Evolutionary conservation across 2,113 vertebrate species (phyloP).

Genomic region (Hydrochoerus hydrochaeris): DNA sequence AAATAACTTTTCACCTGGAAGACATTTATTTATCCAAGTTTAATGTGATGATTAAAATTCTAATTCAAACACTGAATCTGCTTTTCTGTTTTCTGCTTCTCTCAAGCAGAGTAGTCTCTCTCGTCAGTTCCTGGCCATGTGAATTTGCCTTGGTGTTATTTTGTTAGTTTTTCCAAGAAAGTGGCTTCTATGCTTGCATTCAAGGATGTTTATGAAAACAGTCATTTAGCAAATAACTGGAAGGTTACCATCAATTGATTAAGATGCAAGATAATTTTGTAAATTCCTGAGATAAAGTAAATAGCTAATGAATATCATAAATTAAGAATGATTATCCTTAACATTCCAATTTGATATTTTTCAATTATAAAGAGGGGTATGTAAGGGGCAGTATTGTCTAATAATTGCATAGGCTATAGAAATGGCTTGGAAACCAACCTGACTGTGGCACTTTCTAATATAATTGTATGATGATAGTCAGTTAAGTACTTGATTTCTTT

Average conservation of each 20-base stretch:
- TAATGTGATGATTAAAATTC: not conserved
- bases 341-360: not conserved
- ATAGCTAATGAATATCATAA: not conserved
- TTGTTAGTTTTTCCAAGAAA: not conserved
- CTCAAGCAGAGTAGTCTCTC: not conserved
- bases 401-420: not conserved
- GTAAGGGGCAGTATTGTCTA: not conserved
- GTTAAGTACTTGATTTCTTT: constrained; percentile 27
- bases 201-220: not conserved
- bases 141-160: not conserved
- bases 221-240: not conserved
- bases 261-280: constrained; percentile 41
- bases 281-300: not conserved
- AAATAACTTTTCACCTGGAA: not conserved
- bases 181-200: not conserved
- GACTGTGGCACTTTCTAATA: not conserved
- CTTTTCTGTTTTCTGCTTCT: not conserved
- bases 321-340: constrained; percentile 16
- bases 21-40: not conserved
- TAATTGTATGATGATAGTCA: not conserved
- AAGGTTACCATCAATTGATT: not conserved
- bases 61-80: not conserved
- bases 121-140: not conserved
- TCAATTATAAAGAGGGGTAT: not conserved
- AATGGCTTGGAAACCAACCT: not conserved